Evolutionary conservation across 2,888 invertebrate species (phyloP).

Genomic region (Eupithecia inturbata): DNA sequence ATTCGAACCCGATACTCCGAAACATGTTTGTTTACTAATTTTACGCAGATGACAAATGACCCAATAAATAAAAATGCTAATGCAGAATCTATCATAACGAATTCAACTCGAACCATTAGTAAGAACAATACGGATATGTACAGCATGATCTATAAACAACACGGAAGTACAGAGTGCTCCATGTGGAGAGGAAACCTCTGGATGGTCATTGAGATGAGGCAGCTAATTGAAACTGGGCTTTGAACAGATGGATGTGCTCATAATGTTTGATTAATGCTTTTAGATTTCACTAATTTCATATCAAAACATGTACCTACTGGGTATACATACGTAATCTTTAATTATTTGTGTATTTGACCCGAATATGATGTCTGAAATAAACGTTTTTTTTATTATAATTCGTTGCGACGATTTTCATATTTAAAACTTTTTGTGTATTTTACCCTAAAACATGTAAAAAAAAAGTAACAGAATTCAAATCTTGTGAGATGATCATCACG

Average conservation of each 20-base stretch:
- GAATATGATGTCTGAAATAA: no score
- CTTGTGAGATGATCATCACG: no score
- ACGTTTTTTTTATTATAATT: no score
- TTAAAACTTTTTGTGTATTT: no score
- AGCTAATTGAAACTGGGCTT: constrained; percentile 18
- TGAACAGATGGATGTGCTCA: constrained; percentile 9
- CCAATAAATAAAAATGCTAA: constrained; percentile 7
- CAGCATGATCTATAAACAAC: constrained; percentile 23
- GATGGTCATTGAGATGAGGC: constrained; percentile 25
- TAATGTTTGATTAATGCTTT: not conserved
- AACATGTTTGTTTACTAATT: no score
- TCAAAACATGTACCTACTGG: not conserved
- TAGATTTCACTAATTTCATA: not conserved
- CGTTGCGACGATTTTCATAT: no score
- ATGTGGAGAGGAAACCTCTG: constrained; percentile 21
- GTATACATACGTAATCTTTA: not conserved
- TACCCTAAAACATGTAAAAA: no score
- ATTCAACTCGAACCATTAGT: constrained; percentile 14
- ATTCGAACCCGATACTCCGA: no score
- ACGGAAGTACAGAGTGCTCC: constrained; percentile 23
- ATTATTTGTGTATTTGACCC: no score
- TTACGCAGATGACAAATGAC: no score
- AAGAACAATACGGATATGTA: constrained; percentile 30
- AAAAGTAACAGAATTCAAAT: no score
- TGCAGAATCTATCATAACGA: constrained; percentile 10